Base-by-base conservation (phyloP, 1,140 invertebrate genomes). In the Drosophila takahashii region DNA sequence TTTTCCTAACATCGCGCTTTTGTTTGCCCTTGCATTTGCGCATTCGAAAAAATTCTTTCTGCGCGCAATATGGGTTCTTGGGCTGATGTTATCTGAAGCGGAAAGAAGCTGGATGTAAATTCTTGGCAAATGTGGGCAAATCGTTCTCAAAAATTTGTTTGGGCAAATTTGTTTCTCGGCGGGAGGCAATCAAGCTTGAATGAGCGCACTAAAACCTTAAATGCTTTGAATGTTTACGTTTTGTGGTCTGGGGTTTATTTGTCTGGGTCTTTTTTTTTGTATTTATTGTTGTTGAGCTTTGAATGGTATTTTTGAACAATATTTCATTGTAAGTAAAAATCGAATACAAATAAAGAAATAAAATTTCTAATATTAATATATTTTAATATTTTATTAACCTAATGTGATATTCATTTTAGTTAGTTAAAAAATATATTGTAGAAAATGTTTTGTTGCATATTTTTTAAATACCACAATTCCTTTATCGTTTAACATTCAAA, bases 11-110 rank as follows among this genome's bases (percentile, higher is more conserved):
- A 57, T 11, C 45, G 39, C 22, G 3, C 11, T 58, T 45, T 54
- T 65, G n/a, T 77, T 77, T 70, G 16, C 13, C 47, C 16, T 37
- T 37, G 45, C 51, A 74, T 79, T 69, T 69, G 58, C 74, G 62
- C 44, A 64, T 44, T 57, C 36, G 15, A 6, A 47, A 50, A n/a
- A 10, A 27, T n/a, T 41, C 27, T 16, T 66, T 39, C 26, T 50
- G 47, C 27, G 53, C 45, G 29, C 29, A 36, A 27, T 27, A 59
- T 45, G 39, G 56, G 37, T 13, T 45, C 7, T 3, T 44, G 41
- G 42, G 42, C 26, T 47, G 36, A 39, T 60, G 39, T 27, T 29
- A 48, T 74, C 16, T 77, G 73, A 81, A 45, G 59, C 81, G 69
- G 72, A 48, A 77, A 67, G 34, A 39, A 18, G 13, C 27, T 44